These are phyloP conservation scores for Lates japonicus DNA, from an alignment of 2,797 vertebrate genomes.

Conservation along the genomic window DNA sequence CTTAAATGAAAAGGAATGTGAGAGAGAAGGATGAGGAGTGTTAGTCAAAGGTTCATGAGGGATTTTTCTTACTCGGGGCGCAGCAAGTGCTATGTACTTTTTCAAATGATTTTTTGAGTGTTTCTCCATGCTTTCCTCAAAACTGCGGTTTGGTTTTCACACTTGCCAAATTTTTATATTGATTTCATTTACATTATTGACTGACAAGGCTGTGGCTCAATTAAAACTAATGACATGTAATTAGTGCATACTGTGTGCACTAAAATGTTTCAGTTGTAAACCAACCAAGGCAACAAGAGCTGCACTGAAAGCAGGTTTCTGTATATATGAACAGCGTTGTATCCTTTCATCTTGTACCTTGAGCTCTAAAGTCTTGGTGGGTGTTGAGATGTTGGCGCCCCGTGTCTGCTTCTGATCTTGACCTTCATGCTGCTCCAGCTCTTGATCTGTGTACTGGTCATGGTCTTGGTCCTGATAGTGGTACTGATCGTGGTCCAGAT, in stretches of 20 bases:
- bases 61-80: conserved; percentile 14
- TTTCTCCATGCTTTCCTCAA: neutral
- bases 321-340: neutral
- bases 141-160: neutral
- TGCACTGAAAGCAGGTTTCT: neutral
- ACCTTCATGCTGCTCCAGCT: conserved; percentile 65
- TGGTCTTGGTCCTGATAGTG: conserved; percentile 82
- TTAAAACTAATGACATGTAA: neutral
- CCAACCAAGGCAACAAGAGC: neutral
- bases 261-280: neutral
- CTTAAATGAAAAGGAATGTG: conserved; percentile 45
- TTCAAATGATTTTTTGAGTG: conserved; percentile 3
- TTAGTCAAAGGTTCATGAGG: conserved; percentile 50
- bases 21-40: conserved; percentile 41
- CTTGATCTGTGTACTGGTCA: conserved; percentile 76
- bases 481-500: conserved; percentile 85
- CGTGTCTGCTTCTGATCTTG: conserved; percentile 49
- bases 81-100: conserved; percentile 6
- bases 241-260: neutral
- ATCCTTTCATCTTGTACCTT: conserved; percentile 87
- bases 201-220: neutral
- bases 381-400: conserved; percentile 87
- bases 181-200: neutral
- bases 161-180: neutral
- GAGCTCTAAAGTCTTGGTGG: conserved; percentile 91